These are phyloP conservation scores for Phoenoteleia sp. DNA, from an alignment of 2,888 invertebrate genomes.

Conservation along the genomic window DNA sequence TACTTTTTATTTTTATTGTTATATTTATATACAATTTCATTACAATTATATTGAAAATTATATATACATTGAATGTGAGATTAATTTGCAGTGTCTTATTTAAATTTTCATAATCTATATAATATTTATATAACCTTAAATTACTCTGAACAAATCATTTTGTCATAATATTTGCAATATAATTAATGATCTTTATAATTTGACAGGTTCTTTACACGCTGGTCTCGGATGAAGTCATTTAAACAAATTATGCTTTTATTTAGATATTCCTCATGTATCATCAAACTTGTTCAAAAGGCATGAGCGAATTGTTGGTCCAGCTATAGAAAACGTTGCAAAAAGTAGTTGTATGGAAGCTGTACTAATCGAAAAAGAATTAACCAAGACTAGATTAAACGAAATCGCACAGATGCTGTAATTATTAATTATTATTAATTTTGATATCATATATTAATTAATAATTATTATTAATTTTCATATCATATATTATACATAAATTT, in stretches of 20 bases:
- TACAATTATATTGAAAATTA: too few species aligned
- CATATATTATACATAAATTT: not conserved
- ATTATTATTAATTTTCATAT: not conserved
- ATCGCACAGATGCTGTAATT: slow-evolving; percentile 5
- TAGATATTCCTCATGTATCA: not conserved
- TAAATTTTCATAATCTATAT: too few species aligned
- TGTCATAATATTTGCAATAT: not conserved
- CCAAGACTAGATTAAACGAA: not conserved
- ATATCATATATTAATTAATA: not conserved
- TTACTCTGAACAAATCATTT: not conserved
- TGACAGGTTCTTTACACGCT: not conserved
- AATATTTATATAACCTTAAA: not conserved
- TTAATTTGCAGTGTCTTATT: too few species aligned
- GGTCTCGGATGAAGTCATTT: not conserved
- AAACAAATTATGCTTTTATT: not conserved
- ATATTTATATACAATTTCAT: too few species aligned
- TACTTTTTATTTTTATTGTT: too few species aligned
- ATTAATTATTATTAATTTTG: too few species aligned
- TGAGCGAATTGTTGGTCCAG: slow-evolving; percentile 17
- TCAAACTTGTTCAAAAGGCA: not conserved
- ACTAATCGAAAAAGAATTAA: not conserved
- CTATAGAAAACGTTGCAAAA: slow-evolving; percentile 16
- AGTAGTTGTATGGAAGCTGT: slow-evolving; percentile 1
- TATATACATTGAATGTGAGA: too few species aligned
- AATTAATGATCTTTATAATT: not conserved